A percentile compares a stretch with the other conserved stretches of the same genome.
These are phyloP conservation scores for Alectura lathami DNA, from an alignment of 2,113 vertebrate species.

Conservation along the genomic window DNA sequence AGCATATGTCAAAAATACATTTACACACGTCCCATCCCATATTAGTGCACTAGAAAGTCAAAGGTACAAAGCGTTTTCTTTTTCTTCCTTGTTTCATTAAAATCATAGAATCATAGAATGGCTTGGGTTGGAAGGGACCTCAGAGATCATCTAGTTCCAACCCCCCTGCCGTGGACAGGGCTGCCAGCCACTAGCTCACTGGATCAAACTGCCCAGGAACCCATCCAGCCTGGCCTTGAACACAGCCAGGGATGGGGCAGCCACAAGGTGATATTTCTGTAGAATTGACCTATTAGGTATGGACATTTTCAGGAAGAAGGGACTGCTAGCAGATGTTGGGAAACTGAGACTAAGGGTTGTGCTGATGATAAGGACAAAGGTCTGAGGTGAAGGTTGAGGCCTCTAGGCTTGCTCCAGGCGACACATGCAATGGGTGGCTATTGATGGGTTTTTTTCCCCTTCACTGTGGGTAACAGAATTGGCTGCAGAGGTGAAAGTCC, in stretches of 20 bases:
- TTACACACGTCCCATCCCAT: too few species aligned
- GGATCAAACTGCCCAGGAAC: too few species aligned
- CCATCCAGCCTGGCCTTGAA: too few species aligned
- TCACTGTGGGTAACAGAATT: background rate
- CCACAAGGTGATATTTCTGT: background rate
- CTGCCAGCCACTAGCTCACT: too few species aligned
- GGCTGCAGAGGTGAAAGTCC: background rate
- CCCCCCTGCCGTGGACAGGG: too few species aligned
- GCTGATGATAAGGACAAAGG: background rate
- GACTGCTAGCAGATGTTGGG: background rate
- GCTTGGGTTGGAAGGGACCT: too few species aligned
- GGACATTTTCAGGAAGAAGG: background rate
- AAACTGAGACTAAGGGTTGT: background rate
- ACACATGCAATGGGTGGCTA: rapidly evolving
- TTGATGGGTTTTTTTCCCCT: background rate
- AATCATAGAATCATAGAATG: too few species aligned
- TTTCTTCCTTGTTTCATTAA: background rate
- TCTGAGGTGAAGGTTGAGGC: background rate
- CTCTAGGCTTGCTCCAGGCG: background rate
- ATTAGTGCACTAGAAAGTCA: background rate
- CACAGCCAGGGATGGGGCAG: too few species aligned
- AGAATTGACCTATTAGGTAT: background rate
- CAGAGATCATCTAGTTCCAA: too few species aligned
- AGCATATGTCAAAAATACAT: background rate
- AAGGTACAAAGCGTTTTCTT: background rate